phyloP scores from a whole-genome alignment of 2,888 invertebrate genomes.

The Xanthia icteritia region DNA sequence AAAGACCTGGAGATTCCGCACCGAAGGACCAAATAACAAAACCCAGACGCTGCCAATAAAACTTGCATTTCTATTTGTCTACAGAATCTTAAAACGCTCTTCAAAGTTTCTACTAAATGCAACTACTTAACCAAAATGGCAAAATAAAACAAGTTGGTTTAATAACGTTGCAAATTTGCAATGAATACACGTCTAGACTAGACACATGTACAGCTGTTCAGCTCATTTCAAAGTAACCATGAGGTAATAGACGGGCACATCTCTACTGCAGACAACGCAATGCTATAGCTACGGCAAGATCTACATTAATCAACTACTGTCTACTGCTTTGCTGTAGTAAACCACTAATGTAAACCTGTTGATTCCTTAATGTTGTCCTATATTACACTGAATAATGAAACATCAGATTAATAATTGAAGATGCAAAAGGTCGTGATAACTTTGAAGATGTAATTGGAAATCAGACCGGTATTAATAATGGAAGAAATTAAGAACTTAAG shows the following conservation, averaged over 20 bases:
- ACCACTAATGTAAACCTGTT: slow-evolving; percentile 56
- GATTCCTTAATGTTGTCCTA: slow-evolving; percentile 42
- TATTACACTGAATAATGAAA: slow-evolving; percentile 45
- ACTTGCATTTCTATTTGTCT: slow-evolving; percentile 13
- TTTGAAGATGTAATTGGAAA: slow-evolving; percentile 36
- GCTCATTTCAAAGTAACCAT: slow-evolving; percentile 55
- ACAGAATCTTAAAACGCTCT: slow-evolving; percentile 13
- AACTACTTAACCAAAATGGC: slow-evolving; percentile 20
- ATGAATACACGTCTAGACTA: slow-evolving; percentile 63
- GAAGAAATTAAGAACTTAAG: slow-evolving; percentile 22
- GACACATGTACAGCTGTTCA: slow-evolving; percentile 54
- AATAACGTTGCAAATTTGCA: slow-evolving; percentile 42
- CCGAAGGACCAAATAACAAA: slow-evolving; percentile 16
- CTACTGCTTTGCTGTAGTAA: slow-evolving; percentile 51
- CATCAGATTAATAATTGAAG: slow-evolving; percentile 37
- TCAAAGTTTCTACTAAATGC: slow-evolving; percentile 32
- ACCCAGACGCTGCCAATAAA: slow-evolving; percentile 25
- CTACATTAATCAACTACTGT: slow-evolving; percentile 52
- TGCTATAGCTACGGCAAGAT: slow-evolving; percentile 25
- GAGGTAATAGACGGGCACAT: slow-evolving; percentile 52
- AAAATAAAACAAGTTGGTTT: slow-evolving; percentile 52
- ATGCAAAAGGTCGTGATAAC: slow-evolving; percentile 39
- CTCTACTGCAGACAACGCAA: slow-evolving; percentile 46
- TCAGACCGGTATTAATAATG: slow-evolving; percentile 22
- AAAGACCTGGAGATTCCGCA: neutral